Conservation (phyloP, 2,113 vertebrate genomes). For the Neodon shergylaensis region DNA sequence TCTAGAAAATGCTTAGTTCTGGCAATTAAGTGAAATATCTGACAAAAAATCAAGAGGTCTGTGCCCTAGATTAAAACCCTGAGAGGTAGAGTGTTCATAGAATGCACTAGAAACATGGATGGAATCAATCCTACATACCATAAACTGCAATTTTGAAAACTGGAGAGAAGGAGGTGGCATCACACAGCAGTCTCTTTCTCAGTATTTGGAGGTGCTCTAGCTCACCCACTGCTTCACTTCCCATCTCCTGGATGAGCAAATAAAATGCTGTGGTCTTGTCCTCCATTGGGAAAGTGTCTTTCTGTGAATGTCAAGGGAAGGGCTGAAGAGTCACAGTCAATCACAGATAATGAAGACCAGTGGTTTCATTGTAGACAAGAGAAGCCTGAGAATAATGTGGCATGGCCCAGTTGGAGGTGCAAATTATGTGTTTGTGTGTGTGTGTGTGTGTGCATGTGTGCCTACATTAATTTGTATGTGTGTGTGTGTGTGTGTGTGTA, state of each 20-base stretch:
- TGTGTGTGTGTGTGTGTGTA: too few relatives aligned
- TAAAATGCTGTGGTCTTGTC: neutral
- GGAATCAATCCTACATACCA: too few relatives aligned
- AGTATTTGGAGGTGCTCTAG: fast-evolving
- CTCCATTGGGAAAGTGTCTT: neutral
- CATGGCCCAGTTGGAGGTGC: too few relatives aligned
- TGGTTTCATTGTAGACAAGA: too few relatives aligned
- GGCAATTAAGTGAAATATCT: conserved; percentile 61
- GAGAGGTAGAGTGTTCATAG: conserved; percentile 56
- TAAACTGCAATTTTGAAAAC: too few relatives aligned
- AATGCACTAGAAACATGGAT: conserved; percentile 9
- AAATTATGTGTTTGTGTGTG: too few relatives aligned
- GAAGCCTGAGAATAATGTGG: too few relatives aligned
- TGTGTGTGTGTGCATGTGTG: too few relatives aligned
- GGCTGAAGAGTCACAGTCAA: too few relatives aligned
- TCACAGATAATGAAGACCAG: too few relatives aligned
- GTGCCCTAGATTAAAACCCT: conserved; percentile 67
- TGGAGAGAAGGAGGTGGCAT: neutral
- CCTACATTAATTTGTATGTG: too few relatives aligned
- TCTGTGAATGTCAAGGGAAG: neutral
- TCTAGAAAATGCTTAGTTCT: conserved; percentile 71
- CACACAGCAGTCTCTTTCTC: neutral
- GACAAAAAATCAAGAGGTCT: conserved; percentile 35
- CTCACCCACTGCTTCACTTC: neutral
- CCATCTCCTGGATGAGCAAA: neutral